Conservation (phyloP, 2,797 vertebrate genomes). For the Ctenopoma kingsleyae region DNA sequence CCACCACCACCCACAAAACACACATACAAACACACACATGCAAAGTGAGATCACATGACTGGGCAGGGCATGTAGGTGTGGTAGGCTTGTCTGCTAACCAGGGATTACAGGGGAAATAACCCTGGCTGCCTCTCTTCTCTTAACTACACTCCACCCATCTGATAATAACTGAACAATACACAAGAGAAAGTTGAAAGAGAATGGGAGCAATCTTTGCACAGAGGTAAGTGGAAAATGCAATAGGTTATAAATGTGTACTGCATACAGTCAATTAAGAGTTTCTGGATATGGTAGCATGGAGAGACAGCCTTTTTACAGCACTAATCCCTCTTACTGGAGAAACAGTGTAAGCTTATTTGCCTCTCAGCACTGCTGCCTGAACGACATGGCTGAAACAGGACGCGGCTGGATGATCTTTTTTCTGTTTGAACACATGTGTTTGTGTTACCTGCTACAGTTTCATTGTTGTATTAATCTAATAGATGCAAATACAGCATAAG, state of each 20-base stretch:
- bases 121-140: slow-evolving; percentile 10
- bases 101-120: slow-evolving; percentile 69
- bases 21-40: slow-evolving; percentile 51
- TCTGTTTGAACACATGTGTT: neutral
- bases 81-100: slow-evolving; percentile 55
- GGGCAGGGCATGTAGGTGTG: slow-evolving; percentile 75
- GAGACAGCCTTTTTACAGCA: slow-evolving; percentile 31
- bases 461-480: neutral
- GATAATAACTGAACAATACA: neutral
- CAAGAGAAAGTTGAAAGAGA: slow-evolving; percentile 28
- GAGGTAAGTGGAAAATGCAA: slow-evolving; percentile 52
- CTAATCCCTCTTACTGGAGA: slow-evolving; percentile 70
- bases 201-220: slow-evolving; percentile 43
- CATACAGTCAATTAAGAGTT: neutral
- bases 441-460: neutral
- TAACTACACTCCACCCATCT: slow-evolving; percentile 14
- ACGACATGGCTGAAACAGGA: slow-evolving; percentile 45
- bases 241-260: neutral
- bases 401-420: neutral
- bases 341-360: slow-evolving; percentile 70
- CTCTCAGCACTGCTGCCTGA: slow-evolving; percentile 43
- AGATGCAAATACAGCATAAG: neutral
- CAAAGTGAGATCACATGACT: slow-evolving; percentile 75
- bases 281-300: neutral
- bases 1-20: slow-evolving; percentile 16